phyloP scores from a whole-genome alignment of 2,797 vertebrate species.

The Eulemur albifrons region DNA sequence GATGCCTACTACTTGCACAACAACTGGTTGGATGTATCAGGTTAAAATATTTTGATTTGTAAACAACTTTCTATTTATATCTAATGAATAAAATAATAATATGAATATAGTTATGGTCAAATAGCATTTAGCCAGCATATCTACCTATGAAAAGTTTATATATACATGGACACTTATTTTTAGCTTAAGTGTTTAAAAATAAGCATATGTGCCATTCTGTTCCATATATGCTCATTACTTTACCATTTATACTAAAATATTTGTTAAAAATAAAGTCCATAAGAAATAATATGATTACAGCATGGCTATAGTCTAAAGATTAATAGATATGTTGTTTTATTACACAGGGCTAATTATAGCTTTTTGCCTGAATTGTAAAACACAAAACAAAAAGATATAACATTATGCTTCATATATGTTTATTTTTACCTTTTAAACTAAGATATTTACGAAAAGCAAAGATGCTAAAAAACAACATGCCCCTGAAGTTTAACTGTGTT shows the following conservation, averaged over 20 bases:
- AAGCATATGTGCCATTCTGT: not conserved
- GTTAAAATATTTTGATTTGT: not conserved
- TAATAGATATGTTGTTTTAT: not conserved
- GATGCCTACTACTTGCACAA: not conserved
- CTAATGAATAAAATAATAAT: not conserved
- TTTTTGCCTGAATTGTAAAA: not conserved
- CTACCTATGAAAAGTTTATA: not conserved
- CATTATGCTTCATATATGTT: not conserved
- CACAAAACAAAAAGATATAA: not conserved
- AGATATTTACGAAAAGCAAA: conserved; percentile 15
- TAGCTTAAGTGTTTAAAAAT: not conserved
- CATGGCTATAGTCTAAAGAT: not conserved
- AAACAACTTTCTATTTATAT: not conserved
- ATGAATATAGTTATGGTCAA: not conserved
- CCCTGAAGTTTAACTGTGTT: not conserved
- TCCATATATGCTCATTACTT: not conserved
- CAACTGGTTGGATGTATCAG: not conserved
- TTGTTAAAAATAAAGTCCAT: not conserved
- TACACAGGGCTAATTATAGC: not conserved
- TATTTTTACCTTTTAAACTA: not conserved
- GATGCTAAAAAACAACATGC: not conserved
- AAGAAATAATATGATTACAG: not conserved
- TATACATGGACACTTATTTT: not conserved
- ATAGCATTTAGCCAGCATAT: not conserved
- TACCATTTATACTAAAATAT: not conserved